These are phyloP conservation scores for Herpetotheres cachinnans DNA, from an alignment of 2,113 vertebrate species.

Conservation along the genomic window DNA sequence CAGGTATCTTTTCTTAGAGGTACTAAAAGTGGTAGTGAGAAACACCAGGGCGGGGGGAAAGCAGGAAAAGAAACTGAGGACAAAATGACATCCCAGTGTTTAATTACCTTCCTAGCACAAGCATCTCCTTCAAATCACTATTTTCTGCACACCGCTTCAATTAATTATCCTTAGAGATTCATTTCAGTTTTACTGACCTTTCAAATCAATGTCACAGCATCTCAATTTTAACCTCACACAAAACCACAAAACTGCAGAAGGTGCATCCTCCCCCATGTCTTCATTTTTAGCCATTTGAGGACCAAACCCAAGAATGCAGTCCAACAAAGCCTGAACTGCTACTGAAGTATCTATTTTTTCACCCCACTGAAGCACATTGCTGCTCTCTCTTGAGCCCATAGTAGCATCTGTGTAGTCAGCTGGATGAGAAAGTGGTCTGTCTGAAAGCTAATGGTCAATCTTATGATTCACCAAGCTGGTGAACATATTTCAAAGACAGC, in stretches of 20 bases:
- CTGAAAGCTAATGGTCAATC: background rate
- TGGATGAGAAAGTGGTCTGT: background rate
- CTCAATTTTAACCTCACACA: background rate
- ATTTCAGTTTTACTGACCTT: background rate
- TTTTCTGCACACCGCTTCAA: background rate
- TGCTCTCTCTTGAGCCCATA: background rate
- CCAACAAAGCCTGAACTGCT: background rate
- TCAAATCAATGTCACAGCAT: background rate
- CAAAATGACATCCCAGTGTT: background rate
- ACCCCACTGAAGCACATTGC: fast-evolving
- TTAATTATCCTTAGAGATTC: background rate
- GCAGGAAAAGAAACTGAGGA: background rate
- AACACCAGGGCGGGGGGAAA: background rate
- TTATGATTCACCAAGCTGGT: background rate
- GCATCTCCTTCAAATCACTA: background rate
- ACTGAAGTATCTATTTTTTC: background rate
- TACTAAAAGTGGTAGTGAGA: background rate
- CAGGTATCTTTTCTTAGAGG: background rate
- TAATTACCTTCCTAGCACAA: background rate
- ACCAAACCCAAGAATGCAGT: background rate
- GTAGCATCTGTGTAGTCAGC: background rate
- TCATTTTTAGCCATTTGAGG: background rate
- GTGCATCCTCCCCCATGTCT: fast-evolving
- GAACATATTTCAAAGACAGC: background rate
- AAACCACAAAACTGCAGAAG: background rate